Percentiles rank a stretch among this genome's conserved stretches.
phyloP scores from a whole-genome alignment of 2,113 vertebrate species.

The Calonectris borealis region DNA sequence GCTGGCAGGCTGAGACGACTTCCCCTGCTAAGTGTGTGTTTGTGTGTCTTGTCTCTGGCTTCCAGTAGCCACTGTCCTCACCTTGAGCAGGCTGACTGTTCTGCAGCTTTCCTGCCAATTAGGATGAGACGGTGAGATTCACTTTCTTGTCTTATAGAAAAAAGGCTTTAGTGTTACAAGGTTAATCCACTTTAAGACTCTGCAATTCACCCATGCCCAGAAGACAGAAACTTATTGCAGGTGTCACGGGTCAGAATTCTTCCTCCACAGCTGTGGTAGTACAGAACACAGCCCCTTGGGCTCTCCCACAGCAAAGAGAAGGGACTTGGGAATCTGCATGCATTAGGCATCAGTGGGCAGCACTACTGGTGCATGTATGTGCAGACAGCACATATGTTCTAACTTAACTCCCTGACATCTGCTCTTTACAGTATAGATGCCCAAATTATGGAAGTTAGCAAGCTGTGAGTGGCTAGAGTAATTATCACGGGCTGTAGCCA shows the following conservation, averaged over 20 bases:
- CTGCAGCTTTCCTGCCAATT: background rate
- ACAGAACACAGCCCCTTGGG: background rate
- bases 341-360: background rate
- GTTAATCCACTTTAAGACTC: background rate
- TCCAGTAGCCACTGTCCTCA: background rate
- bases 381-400: rapidly evolving
- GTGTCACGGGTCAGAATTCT: background rate
- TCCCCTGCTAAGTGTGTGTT: background rate
- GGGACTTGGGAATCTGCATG: background rate
- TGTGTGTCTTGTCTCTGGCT: background rate
- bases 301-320: background rate
- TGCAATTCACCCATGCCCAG: background rate
- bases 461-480: background rate
- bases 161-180: background rate
- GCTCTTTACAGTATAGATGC: background rate
- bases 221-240: background rate
- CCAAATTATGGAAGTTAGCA: background rate
- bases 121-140: background rate
- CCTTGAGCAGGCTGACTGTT: background rate
- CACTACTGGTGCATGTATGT: background rate
- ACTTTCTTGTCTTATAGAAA: background rate
- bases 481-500: background rate
- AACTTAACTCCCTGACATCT: background rate
- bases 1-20: background rate
- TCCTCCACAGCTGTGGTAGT: background rate